Evolutionary conservation across 1,140 invertebrate genomes (phyloP).

Genomic region (Cydia splendana): DNA sequence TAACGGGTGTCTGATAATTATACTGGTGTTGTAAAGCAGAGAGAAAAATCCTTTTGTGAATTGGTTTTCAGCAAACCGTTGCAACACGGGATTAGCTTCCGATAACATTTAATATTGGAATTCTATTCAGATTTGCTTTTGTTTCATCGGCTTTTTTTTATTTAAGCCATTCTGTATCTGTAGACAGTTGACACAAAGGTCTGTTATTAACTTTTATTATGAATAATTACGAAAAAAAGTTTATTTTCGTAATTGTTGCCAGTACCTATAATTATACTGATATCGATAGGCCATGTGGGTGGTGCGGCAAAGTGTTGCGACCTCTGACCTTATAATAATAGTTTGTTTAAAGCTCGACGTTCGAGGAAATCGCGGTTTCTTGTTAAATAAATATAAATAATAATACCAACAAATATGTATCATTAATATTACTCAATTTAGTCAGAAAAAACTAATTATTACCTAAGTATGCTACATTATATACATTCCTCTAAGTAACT

Average conservation of each 20-base stretch:
- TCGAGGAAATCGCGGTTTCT: no score
- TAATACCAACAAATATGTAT: no score
- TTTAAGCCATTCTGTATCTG: not conserved
- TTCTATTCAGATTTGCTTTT: constrained; percentile 12
- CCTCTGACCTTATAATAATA: no score
- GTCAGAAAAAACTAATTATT: no score
- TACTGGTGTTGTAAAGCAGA: not conserved
- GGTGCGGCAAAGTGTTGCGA: no score
- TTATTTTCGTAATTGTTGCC: not conserved
- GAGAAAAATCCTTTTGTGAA: not conserved
- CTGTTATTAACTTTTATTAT: not conserved
- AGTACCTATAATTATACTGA: no score
- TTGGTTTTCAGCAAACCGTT: not conserved
- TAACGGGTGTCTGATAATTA: not conserved
- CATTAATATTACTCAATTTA: no score
- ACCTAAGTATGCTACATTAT: no score
- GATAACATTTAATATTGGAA: not conserved
- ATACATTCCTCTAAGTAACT: no score
- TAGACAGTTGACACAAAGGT: not conserved
- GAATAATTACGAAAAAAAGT: not conserved
- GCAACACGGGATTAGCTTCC: not conserved
- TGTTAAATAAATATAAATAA: no score
- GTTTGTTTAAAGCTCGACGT: no score
- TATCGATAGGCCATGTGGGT: no score
- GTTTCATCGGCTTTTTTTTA: not conserved